Percentiles rank a stretch among this genome's conserved stretches.
Conservation (phyloP, 2,113 vertebrate species). For the Willisornis vidua region DNA sequence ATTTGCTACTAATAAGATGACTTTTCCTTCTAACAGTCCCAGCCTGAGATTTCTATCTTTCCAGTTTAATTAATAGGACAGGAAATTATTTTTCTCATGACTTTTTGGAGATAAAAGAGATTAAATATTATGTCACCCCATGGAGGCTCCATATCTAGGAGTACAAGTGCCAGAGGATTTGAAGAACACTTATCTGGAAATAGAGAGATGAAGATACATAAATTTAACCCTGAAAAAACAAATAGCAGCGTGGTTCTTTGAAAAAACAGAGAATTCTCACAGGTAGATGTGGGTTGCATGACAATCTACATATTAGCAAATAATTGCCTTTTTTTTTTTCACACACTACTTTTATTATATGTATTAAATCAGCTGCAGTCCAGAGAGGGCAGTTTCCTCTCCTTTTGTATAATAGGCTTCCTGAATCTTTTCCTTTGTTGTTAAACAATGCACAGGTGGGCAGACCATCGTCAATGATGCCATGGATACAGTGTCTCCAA, state of each 20-base stretch:
- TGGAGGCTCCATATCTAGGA: background rate
- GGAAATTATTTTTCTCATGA: background rate
- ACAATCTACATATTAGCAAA: background rate
- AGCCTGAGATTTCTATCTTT: background rate
- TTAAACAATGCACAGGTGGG: background rate
- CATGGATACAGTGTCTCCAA: background rate
- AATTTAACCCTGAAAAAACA: background rate
- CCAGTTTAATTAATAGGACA: background rate
- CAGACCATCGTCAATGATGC: accelerated
- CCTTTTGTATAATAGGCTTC: background rate
- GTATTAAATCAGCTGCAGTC: background rate
- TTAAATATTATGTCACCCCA: background rate
- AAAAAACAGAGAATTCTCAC: background rate
- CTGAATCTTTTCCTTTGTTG: background rate
- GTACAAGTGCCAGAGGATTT: background rate
- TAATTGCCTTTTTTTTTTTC: background rate
- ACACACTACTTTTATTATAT: background rate
- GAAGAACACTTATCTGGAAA: background rate
- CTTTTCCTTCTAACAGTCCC: background rate
- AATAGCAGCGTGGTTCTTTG: background rate
- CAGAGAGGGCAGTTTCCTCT: background rate
- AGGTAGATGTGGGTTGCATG: background rate
- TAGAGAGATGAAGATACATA: background rate
- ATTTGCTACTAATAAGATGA: background rate
- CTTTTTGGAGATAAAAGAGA: background rate